Percentiles rank a stretch among this genome's conserved stretches.
Conservation (phyloP, 2,113 vertebrate species). For the Petrocephalus microphthalmus region DNA sequence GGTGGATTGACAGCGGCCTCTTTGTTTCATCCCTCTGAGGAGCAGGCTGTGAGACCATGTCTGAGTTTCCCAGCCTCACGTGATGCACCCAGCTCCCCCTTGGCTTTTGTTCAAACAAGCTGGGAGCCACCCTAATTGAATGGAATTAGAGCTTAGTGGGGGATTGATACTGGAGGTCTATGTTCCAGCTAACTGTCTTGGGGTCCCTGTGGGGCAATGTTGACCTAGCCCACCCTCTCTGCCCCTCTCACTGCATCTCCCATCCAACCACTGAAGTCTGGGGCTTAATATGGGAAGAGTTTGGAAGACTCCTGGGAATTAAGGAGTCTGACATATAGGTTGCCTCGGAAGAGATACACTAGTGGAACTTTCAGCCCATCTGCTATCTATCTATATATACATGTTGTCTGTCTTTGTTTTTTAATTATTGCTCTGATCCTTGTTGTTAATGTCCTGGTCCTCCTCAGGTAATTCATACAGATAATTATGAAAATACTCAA, state of each 20-base stretch:
- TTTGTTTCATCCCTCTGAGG: conserved; percentile 41
- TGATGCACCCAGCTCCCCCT: conserved; percentile 26
- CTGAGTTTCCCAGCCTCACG: conserved; percentile 39
- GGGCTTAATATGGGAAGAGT: conserved; percentile 7
- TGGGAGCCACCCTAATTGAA: conserved; percentile 48
- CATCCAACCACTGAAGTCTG: conserved; percentile 14
- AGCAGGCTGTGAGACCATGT: conserved; percentile 44
- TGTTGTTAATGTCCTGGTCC: background rate
- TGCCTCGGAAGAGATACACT: background rate
- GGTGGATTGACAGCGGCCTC: conserved; percentile 35
- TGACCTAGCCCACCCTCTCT: background rate
- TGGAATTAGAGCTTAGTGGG: conserved; percentile 42
- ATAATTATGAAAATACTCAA: background rate
- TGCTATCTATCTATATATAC: conserved; percentile 31
- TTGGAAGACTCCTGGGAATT: conserved; percentile 17
- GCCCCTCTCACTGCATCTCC: conserved; percentile 8
- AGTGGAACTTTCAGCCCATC: conserved; percentile 27
- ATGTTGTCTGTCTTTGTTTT: conserved; percentile 15
- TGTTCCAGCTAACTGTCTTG: conserved; percentile 26
- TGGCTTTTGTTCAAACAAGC: conserved; percentile 43
- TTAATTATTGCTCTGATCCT: background rate
- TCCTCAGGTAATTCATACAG: background rate
- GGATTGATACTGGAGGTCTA: conserved; percentile 42
- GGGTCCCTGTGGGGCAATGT: conserved; percentile 34
- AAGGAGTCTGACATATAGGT: conserved; percentile 4